These are phyloP conservation scores for human DNA, from an alignment of 2,113 vertebrate species.

Conservation along the genomic window GRCh38 chr14:69057501-69058000, in stretches of 20 bases:
- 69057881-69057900: not conserved
- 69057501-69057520: constrained; percentile 30
- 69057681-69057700: constrained; percentile 43
- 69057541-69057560: constrained; percentile 22
- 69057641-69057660: constrained; percentile 45
- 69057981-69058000: not conserved
- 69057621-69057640: constrained; percentile 50
- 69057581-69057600: constrained; percentile 59
- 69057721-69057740: constrained; percentile 11
- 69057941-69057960: not conserved
- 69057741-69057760: not conserved
- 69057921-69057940: not conserved
- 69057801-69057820: not conserved
- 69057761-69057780: not conserved
- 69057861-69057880: not conserved
- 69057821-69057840: not conserved
- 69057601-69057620: constrained; percentile 43
- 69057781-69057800: not conserved
- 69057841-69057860: not conserved
- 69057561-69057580: not conserved
- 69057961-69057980: not conserved
- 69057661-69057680: constrained; percentile 43
- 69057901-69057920: constrained; percentile 10
- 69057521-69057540: not conserved
- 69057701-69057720: constrained; percentile 16